phyloP scores from a whole-genome alignment of 1,140 invertebrate genomes.

The Zaprionus taronus region DNA sequence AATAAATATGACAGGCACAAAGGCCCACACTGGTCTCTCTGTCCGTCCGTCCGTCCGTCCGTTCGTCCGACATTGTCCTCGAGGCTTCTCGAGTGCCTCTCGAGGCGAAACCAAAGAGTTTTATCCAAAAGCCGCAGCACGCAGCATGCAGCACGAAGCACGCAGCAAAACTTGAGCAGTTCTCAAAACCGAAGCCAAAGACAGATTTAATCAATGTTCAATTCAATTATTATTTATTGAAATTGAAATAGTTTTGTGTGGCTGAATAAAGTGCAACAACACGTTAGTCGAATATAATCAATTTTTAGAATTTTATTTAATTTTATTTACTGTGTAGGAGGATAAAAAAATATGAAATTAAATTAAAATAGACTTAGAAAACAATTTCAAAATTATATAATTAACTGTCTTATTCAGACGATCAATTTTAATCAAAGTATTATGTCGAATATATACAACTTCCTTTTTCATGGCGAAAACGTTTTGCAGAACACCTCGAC shows the following conservation, averaged over 20 bases:
- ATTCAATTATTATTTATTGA: too few species aligned
- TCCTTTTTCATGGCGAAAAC: not conserved
- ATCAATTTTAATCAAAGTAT: not conserved
- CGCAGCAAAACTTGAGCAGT: not conserved
- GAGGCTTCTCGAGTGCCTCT: not conserved
- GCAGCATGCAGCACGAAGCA: not conserved
- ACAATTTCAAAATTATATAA: not conserved
- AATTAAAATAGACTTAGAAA: not conserved
- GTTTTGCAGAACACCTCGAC: not conserved
- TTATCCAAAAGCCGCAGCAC: not conserved
- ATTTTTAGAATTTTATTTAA: too few species aligned
- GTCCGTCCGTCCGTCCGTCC: too few species aligned
- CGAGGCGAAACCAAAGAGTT: constrained; percentile 2
- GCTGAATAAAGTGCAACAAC: too few species aligned
- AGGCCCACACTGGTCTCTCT: not conserved
- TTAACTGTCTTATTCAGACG: not conserved
- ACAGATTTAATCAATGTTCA: too few species aligned
- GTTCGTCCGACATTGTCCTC: not conserved
- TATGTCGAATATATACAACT: not conserved
- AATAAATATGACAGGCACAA: constrained; percentile 24
- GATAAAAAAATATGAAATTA: not conserved
- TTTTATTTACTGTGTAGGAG: too few species aligned
- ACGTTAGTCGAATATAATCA: too few species aligned
- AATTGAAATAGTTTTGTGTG: not conserved
- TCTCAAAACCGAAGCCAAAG: not conserved